Conservation (phyloP, 2,888 invertebrate species). For the Caenorhabditis zanzibari region DNA sequence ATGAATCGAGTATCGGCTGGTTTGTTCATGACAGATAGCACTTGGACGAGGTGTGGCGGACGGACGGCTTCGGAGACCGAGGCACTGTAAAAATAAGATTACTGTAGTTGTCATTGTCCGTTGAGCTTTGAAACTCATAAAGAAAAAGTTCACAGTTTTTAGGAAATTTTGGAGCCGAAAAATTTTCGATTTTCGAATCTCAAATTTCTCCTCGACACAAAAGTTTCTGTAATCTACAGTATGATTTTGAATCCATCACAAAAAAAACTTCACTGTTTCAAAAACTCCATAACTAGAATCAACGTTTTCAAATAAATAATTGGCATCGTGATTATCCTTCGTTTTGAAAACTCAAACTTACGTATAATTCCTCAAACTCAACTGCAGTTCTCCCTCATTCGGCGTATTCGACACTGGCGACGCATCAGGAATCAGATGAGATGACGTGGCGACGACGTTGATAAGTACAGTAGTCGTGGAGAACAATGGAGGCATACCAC, state of each 20-base stretch:
- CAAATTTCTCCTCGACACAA: no score
- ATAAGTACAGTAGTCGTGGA: conserved; percentile 90
- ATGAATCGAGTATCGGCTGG: conserved; percentile 80
- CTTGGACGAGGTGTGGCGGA: conserved; percentile 80
- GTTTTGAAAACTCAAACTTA: conserved; percentile 63
- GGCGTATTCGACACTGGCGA: conserved; percentile 68
- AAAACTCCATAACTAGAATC: no score
- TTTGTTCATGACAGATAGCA: conserved; percentile 81
- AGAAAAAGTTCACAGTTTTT: no score
- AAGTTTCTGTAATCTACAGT: no score
- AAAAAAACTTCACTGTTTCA: no score
- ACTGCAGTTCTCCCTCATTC: conserved; percentile 76
- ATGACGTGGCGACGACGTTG: conserved; percentile 74
- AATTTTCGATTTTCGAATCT: background rate
- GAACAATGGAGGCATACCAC: conserved; percentile 91
- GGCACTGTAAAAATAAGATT: conserved; percentile 72
- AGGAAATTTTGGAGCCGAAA: background rate
- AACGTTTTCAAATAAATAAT: no score
- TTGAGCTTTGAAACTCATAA: no score
- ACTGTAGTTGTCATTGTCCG: no score
- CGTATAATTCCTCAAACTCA: conserved; percentile 81
- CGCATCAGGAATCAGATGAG: conserved; percentile 72
- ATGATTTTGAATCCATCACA: no score
- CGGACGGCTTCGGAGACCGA: conserved; percentile 81
- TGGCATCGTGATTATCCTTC: no score